Conservation (phyloP, 2,797 vertebrate species). For the Sebastolobus altivelis region DNA sequence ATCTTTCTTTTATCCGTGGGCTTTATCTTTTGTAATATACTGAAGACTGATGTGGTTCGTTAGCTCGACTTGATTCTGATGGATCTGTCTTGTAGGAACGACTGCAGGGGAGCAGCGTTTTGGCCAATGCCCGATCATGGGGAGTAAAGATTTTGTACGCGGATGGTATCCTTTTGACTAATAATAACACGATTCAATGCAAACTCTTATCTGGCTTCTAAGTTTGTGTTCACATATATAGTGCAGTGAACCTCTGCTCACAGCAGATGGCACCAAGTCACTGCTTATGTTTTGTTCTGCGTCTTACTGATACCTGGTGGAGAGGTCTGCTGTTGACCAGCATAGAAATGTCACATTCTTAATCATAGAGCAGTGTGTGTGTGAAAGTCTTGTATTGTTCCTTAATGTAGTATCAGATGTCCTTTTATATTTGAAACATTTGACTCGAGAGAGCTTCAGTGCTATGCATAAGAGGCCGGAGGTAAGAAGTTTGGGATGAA, state of each 20-base stretch:
- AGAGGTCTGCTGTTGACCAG: not conserved
- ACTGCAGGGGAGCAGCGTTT: slow-evolving; percentile 81
- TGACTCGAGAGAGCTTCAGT: slow-evolving; percentile 67
- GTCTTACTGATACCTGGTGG: not conserved
- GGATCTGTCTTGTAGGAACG: slow-evolving; percentile 79
- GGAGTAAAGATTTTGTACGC: slow-evolving; percentile 89
- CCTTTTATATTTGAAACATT: slow-evolving; percentile 76
- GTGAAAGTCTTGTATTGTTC: slow-evolving; percentile 33
- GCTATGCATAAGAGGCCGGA: slow-evolving; percentile 68
- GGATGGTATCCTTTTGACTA: slow-evolving; percentile 88
- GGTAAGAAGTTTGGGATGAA: slow-evolving; percentile 64
- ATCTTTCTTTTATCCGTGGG: not conserved
- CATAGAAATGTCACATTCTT: not conserved
- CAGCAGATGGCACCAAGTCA: slow-evolving; percentile 74
- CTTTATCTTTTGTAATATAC: not conserved
- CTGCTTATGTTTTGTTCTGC: not conserved
- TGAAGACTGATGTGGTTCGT: not conserved
- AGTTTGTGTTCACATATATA: not conserved
- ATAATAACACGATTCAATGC: not conserved
- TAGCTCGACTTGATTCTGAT: slow-evolving; percentile 9
- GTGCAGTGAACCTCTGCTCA: slow-evolving; percentile 45
- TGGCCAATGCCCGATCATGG: slow-evolving; percentile 88
- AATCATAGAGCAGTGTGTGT: not conserved
- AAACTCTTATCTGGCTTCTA: not conserved
- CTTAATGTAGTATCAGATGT: slow-evolving; percentile 81